Conservation (phyloP, 2,797 vertebrate genomes). For the Hippopotamyrus pictus region DNA sequence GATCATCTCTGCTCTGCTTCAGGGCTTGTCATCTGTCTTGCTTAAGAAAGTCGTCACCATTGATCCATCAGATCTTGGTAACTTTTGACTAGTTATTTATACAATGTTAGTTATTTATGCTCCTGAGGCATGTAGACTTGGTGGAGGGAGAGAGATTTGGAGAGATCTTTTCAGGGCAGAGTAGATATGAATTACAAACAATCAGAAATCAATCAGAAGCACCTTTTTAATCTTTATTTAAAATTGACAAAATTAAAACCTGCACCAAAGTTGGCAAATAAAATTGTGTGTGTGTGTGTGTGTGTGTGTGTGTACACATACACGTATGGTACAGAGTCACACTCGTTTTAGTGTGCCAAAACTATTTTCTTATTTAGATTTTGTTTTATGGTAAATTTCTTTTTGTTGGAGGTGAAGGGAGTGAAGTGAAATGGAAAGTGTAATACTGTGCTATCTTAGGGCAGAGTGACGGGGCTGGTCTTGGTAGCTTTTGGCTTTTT, state of each 20-base stretch:
- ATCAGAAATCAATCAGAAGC: constrained; percentile 39
- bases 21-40: neutral
- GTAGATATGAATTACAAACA: constrained; percentile 26
- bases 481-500: constrained; percentile 42
- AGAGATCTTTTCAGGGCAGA: constrained; percentile 10
- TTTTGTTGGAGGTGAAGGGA: constrained; percentile 39
- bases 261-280: constrained; percentile 53
- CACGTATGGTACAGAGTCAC: constrained; percentile 57
- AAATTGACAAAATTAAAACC: constrained; percentile 36
- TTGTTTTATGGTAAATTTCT: constrained; percentile 34
- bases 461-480: constrained; percentile 39
- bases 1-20: constrained; percentile 7
- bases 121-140: neutral
- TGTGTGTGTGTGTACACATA: constrained; percentile 51
- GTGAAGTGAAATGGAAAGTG: constrained; percentile 32
- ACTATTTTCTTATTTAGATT: constrained; percentile 39
- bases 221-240: constrained; percentile 42
- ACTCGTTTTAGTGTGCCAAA: constrained; percentile 42
- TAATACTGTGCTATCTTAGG: neutral
- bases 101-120: neutral
- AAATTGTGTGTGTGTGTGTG: constrained; percentile 58
- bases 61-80: neutral
- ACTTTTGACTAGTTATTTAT: neutral
- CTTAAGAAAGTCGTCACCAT: neutral
- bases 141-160: constrained; percentile 24